Conservation (phyloP, 2,888 invertebrate species). For the Agonopterix subpropinquella region DNA sequence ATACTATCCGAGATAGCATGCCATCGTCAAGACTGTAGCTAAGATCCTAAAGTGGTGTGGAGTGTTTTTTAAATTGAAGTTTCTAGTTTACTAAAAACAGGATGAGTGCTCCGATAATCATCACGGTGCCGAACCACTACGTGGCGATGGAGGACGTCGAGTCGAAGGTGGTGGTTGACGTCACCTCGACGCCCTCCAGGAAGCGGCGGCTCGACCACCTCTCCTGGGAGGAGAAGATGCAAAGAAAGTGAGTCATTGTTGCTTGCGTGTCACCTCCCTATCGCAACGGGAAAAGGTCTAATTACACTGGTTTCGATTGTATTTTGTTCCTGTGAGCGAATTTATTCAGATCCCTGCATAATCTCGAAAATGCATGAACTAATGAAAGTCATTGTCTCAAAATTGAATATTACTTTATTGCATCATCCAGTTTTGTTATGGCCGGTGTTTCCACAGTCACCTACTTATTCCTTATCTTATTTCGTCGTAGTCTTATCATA, state of each 20-base stretch:
- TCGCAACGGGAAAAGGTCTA: conserved; percentile 16
- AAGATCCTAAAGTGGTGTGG: conserved; percentile 28
- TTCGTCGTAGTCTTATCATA: no score
- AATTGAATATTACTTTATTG: no score
- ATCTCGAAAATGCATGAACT: no score
- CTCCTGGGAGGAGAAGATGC: conserved; percentile 90
- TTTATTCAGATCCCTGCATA: no score
- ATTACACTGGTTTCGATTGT: conserved; percentile 5
- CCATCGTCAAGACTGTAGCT: conserved; percentile 35
- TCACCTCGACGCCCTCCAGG: conserved; percentile 49
- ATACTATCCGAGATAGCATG: conserved; percentile 37
- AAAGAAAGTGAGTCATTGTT: conserved; percentile 81
- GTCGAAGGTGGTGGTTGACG: conserved; percentile 44
- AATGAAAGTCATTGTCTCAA: no score
- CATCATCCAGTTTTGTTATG: no score
- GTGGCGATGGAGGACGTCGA: conserved; percentile 54
- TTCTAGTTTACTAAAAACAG: conserved; percentile 12
- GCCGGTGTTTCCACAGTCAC: no score
- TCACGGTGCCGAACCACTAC: conserved; percentile 68
- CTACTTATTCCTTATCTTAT: no score
- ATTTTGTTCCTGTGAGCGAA: no score
- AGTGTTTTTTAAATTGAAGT: conserved; percentile 23
- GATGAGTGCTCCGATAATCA: conserved; percentile 71
- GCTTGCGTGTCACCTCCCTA: conserved; percentile 1
- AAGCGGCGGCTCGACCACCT: conserved; percentile 89